Evolutionary conservation across 2,113 vertebrate genomes (phyloP), one percentile per base, ranked within the genome.

Genomic region (Trichechus manatus): DNA sequence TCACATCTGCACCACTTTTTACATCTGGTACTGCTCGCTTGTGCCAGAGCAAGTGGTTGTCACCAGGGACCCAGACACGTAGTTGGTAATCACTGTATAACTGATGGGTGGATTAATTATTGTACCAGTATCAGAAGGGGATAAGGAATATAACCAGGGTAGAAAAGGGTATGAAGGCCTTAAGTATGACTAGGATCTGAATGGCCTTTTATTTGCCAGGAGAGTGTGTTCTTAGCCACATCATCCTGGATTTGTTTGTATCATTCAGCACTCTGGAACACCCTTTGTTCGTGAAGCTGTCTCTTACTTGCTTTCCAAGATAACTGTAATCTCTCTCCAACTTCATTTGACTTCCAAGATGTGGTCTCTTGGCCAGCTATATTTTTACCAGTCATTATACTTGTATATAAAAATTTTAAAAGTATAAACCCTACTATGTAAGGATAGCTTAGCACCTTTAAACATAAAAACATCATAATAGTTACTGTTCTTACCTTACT

Each of bases 291-390:
- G 77, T 84, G 23, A 78, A 64, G 11, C 50, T 50, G 1, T 77
- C 59, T 84, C 79, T 88, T 94, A 91, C 90, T 90, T 94, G 85
- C 56, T 61, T 94, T 70, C 29, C 23, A 96, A 61, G 42, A 61
- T 94, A 44, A 70, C 33, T 68, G 0, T 84, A 74, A 92, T 93
- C 56, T 95, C 88, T 59, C 86, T 59, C 82, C 13, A 83, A 33
- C 44, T 85, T 94, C 53, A 91, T 92, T 89, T 94, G 77, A 63
- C 59, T 92, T 75, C 33, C 20, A 94, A 61, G 27, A 78, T 94
- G 0, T 88, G 64, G 88, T 90, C 61, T 95, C 59, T 91, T 93
- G 63, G 47, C 77, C 11, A 83, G 36, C 59, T 89, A 6, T 79
- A 75, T n/a, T 75, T 79, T 96, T 89, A 77, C 13, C 15, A 23